phyloP scores from a whole-genome alignment of 2,113 vertebrate genomes.

The Scomber colias region DNA sequence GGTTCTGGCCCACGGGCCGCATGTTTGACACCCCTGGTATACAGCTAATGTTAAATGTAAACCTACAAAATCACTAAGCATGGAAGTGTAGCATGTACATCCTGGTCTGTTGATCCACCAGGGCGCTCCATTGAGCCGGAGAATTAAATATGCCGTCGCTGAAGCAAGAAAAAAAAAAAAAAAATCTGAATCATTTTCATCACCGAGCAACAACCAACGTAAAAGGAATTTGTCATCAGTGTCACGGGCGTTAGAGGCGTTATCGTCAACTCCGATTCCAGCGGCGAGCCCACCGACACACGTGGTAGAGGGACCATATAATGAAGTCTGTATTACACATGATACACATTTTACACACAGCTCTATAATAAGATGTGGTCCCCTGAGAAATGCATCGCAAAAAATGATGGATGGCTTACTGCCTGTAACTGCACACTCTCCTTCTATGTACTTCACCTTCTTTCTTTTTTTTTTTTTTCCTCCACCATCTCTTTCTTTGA shows the following conservation, averaged over 20 bases:
- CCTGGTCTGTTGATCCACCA: neutral
- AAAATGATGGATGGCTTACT: constrained; percentile 50
- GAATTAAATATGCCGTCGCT: constrained; percentile 6
- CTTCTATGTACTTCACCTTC: neutral
- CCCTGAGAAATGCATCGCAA: constrained; percentile 18
- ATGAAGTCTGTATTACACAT: constrained; percentile 27
- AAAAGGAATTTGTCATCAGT: constrained; percentile 9
- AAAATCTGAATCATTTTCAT: neutral
- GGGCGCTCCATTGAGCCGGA: constrained; percentile 35
- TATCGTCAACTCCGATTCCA: neutral
- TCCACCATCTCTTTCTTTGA: neutral
- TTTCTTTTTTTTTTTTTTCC: neutral
- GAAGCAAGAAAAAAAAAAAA: neutral
- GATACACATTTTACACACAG: constrained; percentile 2
- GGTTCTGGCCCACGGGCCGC: too few species aligned
- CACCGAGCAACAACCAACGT: neutral
- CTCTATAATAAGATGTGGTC: constrained; percentile 21
- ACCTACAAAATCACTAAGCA: neutral
- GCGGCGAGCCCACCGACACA: neutral
- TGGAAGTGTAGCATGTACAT: neutral
- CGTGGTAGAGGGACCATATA: constrained; percentile 9
- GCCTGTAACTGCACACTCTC: constrained; percentile 1
- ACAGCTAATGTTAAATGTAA: neutral
- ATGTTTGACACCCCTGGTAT: too few species aligned
- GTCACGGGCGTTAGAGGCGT: neutral